Evolutionary conservation across 2,113 vertebrate genomes (phyloP).

Genomic region (Halcyon malimbica): DNA sequence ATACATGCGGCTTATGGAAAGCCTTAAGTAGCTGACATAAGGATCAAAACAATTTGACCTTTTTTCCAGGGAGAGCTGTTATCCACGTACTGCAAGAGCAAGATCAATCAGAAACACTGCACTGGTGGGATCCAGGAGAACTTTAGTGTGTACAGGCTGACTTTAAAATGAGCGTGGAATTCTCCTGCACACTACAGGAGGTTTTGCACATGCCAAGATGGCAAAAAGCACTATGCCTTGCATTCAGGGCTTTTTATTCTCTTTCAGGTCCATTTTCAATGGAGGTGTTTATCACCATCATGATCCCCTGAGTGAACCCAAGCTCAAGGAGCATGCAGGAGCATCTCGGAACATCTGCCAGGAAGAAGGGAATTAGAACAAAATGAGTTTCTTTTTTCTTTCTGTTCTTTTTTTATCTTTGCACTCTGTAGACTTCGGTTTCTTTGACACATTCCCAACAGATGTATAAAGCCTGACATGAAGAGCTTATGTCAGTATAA

Average conservation of each 20-base stretch:
- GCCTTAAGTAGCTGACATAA: not conserved
- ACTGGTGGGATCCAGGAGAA: not conserved
- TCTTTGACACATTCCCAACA: not conserved
- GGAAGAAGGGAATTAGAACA: not conserved
- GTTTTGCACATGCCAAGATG: not conserved
- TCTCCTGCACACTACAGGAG: not conserved
- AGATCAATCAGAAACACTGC: not conserved
- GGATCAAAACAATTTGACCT: not conserved
- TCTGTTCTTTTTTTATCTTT: not conserved
- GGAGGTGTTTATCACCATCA: not conserved
- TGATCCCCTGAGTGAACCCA: not conserved
- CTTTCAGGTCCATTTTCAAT: not conserved
- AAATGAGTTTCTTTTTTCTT: not conserved
- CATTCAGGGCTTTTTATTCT: not conserved
- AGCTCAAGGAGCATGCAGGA: not conserved
- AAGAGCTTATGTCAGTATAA: not conserved
- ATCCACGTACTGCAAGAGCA: not conserved
- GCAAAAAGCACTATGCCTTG: not conserved
- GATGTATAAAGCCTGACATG: not conserved
- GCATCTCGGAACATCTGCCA: not conserved
- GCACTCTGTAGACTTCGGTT: not conserved
- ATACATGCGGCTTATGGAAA: not conserved
- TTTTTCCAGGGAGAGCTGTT: not conserved
- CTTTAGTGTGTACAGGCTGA: not conserved
- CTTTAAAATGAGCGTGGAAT: fast-evolving